Evolutionary conservation across 2,113 vertebrate species (phyloP).

Genomic region (Propithecus coquereli): DNA sequence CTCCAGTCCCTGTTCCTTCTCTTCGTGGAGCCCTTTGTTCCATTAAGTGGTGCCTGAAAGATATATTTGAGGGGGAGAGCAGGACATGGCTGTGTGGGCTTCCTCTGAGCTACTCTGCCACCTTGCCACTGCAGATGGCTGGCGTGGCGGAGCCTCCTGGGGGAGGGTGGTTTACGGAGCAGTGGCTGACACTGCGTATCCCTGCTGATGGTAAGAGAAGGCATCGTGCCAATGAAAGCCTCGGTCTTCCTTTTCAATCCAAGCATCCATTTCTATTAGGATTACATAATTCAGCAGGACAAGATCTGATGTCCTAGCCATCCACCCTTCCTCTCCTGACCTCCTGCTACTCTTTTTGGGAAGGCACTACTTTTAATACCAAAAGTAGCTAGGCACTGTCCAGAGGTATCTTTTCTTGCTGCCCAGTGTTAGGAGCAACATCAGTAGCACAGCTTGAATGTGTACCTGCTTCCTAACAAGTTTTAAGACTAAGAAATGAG

Average conservation of each 20-base stretch:
- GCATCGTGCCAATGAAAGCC: neutral
- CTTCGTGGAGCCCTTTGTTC: neutral
- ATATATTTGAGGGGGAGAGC: neutral
- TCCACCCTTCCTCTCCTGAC: neutral
- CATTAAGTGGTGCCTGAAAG: neutral
- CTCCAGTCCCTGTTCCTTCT: neutral
- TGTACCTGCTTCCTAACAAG: neutral
- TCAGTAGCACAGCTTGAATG: neutral
- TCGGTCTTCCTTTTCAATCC: neutral
- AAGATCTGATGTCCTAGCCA: fast-evolving
- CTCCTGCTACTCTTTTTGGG: neutral
- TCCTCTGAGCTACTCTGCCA: neutral
- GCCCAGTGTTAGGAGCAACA: fast-evolving
- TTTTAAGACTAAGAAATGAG: neutral
- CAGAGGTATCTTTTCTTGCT: fast-evolving
- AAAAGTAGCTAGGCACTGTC: neutral
- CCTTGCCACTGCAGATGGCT: neutral
- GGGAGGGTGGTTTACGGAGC: neutral
- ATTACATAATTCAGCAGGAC: neutral
- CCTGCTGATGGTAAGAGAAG: no score
- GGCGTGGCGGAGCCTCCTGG: fast-evolving
- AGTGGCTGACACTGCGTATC: fast-evolving
- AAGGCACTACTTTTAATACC: neutral
- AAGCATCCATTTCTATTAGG: neutral
- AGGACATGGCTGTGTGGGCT: fast-evolving